Evolutionary conservation across 2,113 vertebrate species (phyloP).

Genomic region (Herpailurus yagouaroundi): DNA sequence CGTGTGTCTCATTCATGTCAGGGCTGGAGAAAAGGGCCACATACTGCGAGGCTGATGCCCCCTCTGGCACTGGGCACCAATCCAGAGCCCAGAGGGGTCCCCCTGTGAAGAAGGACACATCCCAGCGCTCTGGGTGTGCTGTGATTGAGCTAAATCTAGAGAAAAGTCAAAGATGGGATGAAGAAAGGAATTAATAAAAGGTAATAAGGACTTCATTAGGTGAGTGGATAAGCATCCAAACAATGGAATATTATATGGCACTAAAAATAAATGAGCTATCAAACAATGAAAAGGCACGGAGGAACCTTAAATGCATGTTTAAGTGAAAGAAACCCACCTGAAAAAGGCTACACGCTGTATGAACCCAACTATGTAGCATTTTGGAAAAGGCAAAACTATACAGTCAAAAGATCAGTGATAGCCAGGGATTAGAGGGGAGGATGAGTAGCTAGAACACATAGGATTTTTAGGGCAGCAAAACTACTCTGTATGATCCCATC

Average conservation of each 20-base stretch:
- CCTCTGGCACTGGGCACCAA: constrained; percentile 94
- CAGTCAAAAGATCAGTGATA: background rate
- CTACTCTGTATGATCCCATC: background rate
- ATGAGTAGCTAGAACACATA: background rate
- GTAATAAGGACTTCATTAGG: background rate
- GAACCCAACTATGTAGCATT: background rate
- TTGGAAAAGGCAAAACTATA: background rate
- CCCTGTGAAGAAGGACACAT: constrained; percentile 91
- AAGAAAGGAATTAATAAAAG: constrained; percentile 6
- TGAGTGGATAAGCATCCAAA: background rate
- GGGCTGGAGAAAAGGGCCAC: constrained; percentile 92
- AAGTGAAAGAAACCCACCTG: background rate
- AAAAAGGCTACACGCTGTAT: background rate
- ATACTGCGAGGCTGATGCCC: constrained; percentile 87
- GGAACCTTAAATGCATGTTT: background rate
- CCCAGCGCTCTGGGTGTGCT: constrained; percentile 90
- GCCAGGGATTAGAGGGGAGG: background rate
- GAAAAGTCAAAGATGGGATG: constrained; percentile 3
- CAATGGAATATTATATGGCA: background rate
- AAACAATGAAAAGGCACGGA: background rate
- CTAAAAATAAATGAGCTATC: background rate
- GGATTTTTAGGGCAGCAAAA: background rate
- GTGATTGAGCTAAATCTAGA: constrained; percentile 90
- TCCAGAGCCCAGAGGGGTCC: constrained; percentile 96
- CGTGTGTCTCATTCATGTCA: constrained; percentile 92